Conservation (phyloP, 2,888 invertebrate species). For the Melipona beecheii region DNA sequence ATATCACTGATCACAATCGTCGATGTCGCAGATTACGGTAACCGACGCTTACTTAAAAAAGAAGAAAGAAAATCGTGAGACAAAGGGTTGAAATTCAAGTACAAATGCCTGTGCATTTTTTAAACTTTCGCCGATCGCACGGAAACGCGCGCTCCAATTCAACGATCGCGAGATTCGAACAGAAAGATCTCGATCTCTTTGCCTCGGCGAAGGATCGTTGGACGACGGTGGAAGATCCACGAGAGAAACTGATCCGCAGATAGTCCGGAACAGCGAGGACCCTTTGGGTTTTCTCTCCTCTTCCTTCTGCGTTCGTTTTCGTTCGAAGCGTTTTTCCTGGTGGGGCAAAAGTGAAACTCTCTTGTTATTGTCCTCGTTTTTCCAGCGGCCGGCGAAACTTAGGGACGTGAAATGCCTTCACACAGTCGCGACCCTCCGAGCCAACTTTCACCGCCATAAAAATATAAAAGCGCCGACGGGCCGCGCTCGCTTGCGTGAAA, state of each 20-base stretch:
- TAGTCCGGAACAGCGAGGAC: constrained; percentile 21
- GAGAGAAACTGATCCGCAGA: constrained; percentile 33
- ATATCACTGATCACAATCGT: too few species aligned
- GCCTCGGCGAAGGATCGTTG: not conserved
- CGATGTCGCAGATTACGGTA: too few species aligned
- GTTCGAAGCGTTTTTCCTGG: constrained; percentile 48
- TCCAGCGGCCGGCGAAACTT: constrained; percentile 76
- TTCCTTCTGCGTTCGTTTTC: constrained; percentile 13
- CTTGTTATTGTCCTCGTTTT: constrained; percentile 78
- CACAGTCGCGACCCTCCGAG: constrained; percentile 77
- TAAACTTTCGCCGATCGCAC: too few species aligned
- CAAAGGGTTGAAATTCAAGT: too few species aligned
- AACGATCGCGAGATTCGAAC: not conserved
- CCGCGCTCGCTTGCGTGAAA: constrained; percentile 63
- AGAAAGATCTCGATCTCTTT: not conserved
- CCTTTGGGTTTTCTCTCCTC: constrained; percentile 53
- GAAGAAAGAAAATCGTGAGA: too few species aligned
- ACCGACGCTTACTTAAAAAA: too few species aligned
- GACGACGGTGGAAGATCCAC: constrained; percentile 2
- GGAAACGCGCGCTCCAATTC: not conserved
- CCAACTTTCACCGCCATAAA: constrained; percentile 83
- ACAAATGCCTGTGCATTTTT: too few species aligned
- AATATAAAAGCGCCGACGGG: constrained; percentile 79
- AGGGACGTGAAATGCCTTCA: constrained; percentile 75
- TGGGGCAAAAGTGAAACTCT: constrained; percentile 80